Evolutionary conservation across 30 jellyfish, hydroid and myxozoan species (phyloP), one percentile per base, ranked within the genome.

Genomic region (Sanderia malayensis): DNA sequence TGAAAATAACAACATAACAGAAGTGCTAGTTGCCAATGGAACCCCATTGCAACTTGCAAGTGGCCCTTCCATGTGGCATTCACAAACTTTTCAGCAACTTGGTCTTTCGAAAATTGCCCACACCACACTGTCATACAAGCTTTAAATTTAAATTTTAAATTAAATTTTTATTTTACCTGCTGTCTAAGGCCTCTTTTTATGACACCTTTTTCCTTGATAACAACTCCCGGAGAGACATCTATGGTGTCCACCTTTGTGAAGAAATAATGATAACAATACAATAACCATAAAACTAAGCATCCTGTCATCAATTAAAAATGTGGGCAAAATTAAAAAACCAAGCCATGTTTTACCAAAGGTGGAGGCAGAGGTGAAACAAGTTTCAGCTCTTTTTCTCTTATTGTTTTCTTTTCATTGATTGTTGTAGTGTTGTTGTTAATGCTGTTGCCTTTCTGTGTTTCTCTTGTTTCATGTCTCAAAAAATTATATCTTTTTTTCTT

Each of bases 351-450:
- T 46, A 81, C 94, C 86, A 82, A 37, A 7, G 94, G 87, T 4
- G 94, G 94, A 0, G 94, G 94, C 31, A 82, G 69, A 1, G 94
- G 94, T 34, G 94, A 70, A n/a, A 78, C 80, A 15, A 71, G 72
- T 29, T 61, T 71, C 74, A 21, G 32, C n/a, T 77, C 89, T 9
- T 31, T 64, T 13, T 66, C 81, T 46, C 64, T 64, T 33, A 81
- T 6, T 33, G 60, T 57, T 25, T 44, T 62, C 23, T 8, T 74
- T 0, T 74, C 86, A 22, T 23, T 8, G 31, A 74, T 24, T 19
- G 23, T 64, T 20, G 26, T 15, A 60, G 37, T 31, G 64, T 70
- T 29, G 0, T n/a, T n/a, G n/a, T n/a, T n/a, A n/a, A n/a, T n/a
- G n/a, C n/a, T n/a, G n/a, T 41, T 55, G 52, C 45, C 27, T 0